Base-by-base conservation (phyloP, 2,113 vertebrate genomes). In the Microcebus ravelobensis region DNA sequence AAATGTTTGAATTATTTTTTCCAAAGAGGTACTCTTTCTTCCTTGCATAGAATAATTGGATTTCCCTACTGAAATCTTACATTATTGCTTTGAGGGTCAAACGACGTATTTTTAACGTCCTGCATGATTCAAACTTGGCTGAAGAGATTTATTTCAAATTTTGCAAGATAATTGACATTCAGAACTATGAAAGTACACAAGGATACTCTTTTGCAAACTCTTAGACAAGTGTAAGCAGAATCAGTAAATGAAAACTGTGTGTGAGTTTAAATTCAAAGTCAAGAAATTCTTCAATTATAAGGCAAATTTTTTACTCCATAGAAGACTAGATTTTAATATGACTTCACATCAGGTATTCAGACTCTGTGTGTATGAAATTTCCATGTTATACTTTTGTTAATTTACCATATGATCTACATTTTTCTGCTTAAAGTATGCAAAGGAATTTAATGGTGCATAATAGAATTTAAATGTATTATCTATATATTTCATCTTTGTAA, bases 1-100 rank as follows among this genome's bases (percentile, higher is more conserved):
- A 96, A 96, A 92, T 96, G 97, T 97, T 96, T 97, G 83, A 97
- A 97, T 96, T 94, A 93, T 91, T 96, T 97, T 96, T 95, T 90
- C 91, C 76, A 93, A 84, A 89, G 84, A 93, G 87, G 65, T 83
- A 67, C 91, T 45, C 57, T 95, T 94, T 96, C 57, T 97, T 88
- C 89, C 82, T 82, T 77, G 67, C 8, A 7, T 86, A 63, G 73
- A 83, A 91, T 95, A 97, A 98, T 96, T 98, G 97, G 89, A 95
- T 97, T 97, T 97, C 76, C 90, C 74, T 96, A 48, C 80, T 93
- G 90, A 97, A 97, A 92, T 95, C 92, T 71, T 67, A 36, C 31
- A 29, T 97, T 91, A 95, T 90, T 95, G 79, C 89, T 97, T 91
- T 76, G 91, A 93, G 91, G 91, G 96, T 94, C 93, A 97, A 93